Evolutionary conservation across 1,140 invertebrate species (phyloP).

Genomic region (Hycleus phaleratus): DNA sequence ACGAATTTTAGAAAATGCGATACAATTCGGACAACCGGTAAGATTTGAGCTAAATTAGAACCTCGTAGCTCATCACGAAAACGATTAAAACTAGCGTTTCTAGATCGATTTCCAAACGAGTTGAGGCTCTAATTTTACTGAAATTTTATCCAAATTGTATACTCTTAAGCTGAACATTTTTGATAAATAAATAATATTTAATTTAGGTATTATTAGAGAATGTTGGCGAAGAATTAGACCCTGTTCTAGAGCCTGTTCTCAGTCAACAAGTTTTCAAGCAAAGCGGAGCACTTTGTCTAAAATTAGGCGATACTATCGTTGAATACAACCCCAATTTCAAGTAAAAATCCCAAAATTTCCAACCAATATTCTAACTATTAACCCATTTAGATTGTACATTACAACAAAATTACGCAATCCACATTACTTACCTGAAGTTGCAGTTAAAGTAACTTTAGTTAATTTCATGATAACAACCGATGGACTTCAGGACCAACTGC

Average conservation of each 20-base stretch:
- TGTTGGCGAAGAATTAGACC: constrained; percentile 82
- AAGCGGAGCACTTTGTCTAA: constrained; percentile 70
- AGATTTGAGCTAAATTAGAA: constrained; percentile 7
- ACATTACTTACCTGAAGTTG: constrained; percentile 85
- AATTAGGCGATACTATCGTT: constrained; percentile 72
- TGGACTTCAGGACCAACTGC: constrained; percentile 84
- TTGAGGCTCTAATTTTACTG: too few relatives aligned
- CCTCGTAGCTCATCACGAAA: too few relatives aligned
- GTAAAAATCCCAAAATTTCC: constrained; percentile 42
- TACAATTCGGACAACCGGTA: constrained; percentile 86
- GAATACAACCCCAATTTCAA: constrained; percentile 82
- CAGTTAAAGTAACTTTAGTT: constrained; percentile 86
- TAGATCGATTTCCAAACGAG: too few relatives aligned
- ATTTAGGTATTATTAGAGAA: constrained; percentile 74
- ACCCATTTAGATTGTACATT: constrained; percentile 70
- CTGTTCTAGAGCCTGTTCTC: constrained; percentile 79
- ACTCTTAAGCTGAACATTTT: background rate
- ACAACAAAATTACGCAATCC: constrained; percentile 92
- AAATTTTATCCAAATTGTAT: too few relatives aligned
- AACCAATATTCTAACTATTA: background rate
- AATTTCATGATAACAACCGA: constrained; percentile 90
- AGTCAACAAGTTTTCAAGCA: constrained; percentile 86
- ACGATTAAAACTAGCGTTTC: too few relatives aligned
- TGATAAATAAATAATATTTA: background rate
- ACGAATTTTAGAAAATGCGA: constrained; percentile 80